phyloP scores from a whole-genome alignment of 2,888 invertebrate genomes.

The Entomobrya multifasciata region DNA sequence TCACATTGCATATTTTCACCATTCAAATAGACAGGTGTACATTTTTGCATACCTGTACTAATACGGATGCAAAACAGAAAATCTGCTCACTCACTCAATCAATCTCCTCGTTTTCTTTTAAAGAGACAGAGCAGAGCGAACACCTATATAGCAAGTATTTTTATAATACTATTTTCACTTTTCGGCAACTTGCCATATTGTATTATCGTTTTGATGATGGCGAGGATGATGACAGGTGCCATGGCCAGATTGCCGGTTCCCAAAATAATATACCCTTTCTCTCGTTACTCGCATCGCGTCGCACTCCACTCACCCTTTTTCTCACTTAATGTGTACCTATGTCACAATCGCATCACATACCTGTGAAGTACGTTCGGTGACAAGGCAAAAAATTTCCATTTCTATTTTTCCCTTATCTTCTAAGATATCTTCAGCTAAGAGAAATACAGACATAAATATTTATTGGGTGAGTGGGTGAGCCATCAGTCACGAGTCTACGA shows the following conservation, averaged over 20 bases:
- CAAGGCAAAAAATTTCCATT: conserved; percentile 25
- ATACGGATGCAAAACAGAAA: no score
- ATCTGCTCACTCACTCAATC: neutral
- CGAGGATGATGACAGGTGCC: conserved; percentile 57
- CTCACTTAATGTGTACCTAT: no score
- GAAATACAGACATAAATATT: neutral
- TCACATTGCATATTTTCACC: no score
- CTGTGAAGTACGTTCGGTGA: conserved; percentile 28
- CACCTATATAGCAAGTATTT: neutral
- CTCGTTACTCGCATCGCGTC: neutral
- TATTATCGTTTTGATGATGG: neutral
- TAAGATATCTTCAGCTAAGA: neutral
- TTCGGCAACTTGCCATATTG: neutral
- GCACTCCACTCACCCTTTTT: neutral
- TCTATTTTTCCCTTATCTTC: conserved; percentile 7
- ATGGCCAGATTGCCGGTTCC: conserved; percentile 63
- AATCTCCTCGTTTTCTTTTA: neutral
- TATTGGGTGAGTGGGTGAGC: neutral
- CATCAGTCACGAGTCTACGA: neutral
- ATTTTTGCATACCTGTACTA: no score
- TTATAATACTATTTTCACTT: conserved; percentile 44
- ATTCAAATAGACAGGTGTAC: no score
- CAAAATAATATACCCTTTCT: conserved; percentile 39
- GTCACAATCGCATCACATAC: conserved; percentile 24
- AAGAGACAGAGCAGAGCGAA: neutral